Percentiles rank a stretch among this genome's conserved stretches.
These are phyloP conservation scores for Netelia fuscicornis DNA, from an alignment of 2,888 invertebrate genomes.

Conservation along the genomic window DNA sequence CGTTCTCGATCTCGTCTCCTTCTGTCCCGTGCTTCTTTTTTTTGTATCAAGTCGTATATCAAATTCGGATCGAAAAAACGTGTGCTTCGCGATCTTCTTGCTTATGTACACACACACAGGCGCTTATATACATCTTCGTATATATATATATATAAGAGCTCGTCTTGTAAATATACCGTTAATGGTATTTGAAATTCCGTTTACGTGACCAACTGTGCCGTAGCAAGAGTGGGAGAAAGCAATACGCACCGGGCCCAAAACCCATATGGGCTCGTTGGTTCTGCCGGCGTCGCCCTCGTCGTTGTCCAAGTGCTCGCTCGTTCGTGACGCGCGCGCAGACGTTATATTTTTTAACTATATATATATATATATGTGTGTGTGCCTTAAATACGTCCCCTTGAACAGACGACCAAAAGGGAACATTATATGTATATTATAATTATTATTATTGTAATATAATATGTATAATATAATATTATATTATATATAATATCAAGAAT, in stretches of 20 bases:
- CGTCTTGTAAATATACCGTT: conserved; percentile 64
- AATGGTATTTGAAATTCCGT: conserved; percentile 70
- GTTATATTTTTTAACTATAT: conserved; percentile 26
- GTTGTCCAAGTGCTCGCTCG: conserved; percentile 41
- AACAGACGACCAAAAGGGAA: conserved; percentile 3
- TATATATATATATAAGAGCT: conserved; percentile 13
- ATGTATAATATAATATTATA: too few relatives aligned
- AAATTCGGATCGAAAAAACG: conserved; percentile 55
- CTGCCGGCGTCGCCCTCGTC: not conserved
- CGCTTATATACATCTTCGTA: not conserved
- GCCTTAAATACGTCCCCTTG: conserved; percentile 5
- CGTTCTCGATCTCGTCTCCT: not conserved
- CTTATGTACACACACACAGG: not conserved
- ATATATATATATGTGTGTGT: not conserved
- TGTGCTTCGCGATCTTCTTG: conserved; percentile 26
- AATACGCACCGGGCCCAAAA: conserved; percentile 44
- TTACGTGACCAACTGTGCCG: conserved; percentile 58
- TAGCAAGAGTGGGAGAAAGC: not conserved
- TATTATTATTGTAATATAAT: too few relatives aligned
- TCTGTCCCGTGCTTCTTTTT: conserved; percentile 11
- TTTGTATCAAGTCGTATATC: conserved; percentile 50
- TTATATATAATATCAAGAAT: too few relatives aligned
- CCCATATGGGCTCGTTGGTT: conserved; percentile 60
- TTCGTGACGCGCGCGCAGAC: conserved; percentile 36
- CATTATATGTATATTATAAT: not conserved